These are phyloP conservation scores for Tapera naevia DNA, from an alignment of 2,797 vertebrate genomes.

Conservation along the genomic window DNA sequence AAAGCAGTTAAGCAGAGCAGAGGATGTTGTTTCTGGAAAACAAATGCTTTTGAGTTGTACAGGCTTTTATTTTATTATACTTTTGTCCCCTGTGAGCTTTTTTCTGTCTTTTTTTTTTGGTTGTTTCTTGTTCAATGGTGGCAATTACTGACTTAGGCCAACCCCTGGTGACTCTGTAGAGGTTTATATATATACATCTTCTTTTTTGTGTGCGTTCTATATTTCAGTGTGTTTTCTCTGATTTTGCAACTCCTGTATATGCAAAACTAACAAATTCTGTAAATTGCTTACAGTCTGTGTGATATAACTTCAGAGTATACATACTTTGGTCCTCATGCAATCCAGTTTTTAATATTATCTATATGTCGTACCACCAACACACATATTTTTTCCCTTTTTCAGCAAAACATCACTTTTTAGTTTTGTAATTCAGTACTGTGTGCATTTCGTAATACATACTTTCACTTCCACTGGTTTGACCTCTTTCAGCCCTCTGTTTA, in stretches of 20 bases:
- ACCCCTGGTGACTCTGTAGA: slow-evolving; percentile 64
- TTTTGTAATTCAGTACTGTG: slow-evolving; percentile 48
- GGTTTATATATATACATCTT: slow-evolving; percentile 67
- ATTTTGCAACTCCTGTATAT: slow-evolving; percentile 77
- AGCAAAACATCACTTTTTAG: slow-evolving; percentile 32
- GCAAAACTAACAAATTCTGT: slow-evolving; percentile 77
- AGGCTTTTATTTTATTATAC: not conserved
- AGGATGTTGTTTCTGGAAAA: not conserved
- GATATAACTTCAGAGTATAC: slow-evolving; percentile 73
- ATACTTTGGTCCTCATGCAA: slow-evolving; percentile 71
- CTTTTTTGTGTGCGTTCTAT: slow-evolving; percentile 55
- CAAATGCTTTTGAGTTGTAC: not conserved
- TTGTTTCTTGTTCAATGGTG: slow-evolving; percentile 47
- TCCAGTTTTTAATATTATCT: slow-evolving; percentile 73
- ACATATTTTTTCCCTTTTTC: slow-evolving; percentile 48
- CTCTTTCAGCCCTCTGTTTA: slow-evolving; percentile 53
- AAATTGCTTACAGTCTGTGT: slow-evolving; percentile 79
- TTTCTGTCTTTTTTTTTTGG: not conserved
- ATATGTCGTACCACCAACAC: slow-evolving; percentile 50
- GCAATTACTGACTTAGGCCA: slow-evolving; percentile 61
- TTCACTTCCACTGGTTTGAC: slow-evolving; percentile 61
- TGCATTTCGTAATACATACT: slow-evolving; percentile 60
- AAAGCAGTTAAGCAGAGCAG: not conserved
- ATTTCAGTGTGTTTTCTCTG: slow-evolving; percentile 76
- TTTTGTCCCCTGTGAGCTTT: not conserved